phyloP scores from a whole-genome alignment of 1,140 invertebrate genomes.

The Drosophila orosa region DNA sequence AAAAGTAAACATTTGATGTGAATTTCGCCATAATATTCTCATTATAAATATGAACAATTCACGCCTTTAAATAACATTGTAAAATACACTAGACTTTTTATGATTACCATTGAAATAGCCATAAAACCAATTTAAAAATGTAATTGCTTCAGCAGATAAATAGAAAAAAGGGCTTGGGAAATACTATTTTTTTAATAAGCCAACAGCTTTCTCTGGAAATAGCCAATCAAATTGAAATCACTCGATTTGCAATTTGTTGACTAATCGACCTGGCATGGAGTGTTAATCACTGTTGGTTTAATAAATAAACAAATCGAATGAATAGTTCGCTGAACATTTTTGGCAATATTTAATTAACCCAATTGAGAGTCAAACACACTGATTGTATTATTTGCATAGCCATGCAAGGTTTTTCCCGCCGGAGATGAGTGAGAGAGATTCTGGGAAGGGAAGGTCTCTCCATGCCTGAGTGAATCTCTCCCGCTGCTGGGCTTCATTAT shows the following conservation, averaged over 20 bases:
- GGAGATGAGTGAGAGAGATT: slow-evolving; percentile 9
- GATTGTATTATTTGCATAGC: slow-evolving; percentile 36
- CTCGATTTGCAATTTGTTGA: slow-evolving; percentile 24
- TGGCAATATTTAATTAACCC: slow-evolving; percentile 66
- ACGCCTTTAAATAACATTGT: slow-evolving; percentile 9
- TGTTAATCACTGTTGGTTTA: slow-evolving; percentile 20
- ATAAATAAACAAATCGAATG: slow-evolving; percentile 17
- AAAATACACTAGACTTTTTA: not conserved
- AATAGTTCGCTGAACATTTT: slow-evolving; percentile 24
- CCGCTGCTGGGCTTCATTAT: slow-evolving; percentile 13
- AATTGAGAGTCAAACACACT: slow-evolving; percentile 33
- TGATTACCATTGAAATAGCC: not conserved
- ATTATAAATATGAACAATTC: slow-evolving; percentile 8
- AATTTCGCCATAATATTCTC: not conserved
- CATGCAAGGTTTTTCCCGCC: slow-evolving; percentile 20
- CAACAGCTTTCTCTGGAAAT: slow-evolving; percentile 11
- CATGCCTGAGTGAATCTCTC: slow-evolving; percentile 46
- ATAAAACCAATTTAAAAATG: not conserved
- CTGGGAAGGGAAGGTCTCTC: slow-evolving; percentile 36
- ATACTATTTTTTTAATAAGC: not conserved
- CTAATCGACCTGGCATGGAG: slow-evolving; percentile 8
- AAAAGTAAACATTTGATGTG: not conserved
- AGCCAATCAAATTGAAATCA: slow-evolving; percentile 19
- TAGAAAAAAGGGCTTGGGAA: not conserved
- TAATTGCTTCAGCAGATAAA: not conserved